phyloP scores from a whole-genome alignment of 2,113 vertebrate genomes.

The Oncorhynchus gorbuscha region DNA sequence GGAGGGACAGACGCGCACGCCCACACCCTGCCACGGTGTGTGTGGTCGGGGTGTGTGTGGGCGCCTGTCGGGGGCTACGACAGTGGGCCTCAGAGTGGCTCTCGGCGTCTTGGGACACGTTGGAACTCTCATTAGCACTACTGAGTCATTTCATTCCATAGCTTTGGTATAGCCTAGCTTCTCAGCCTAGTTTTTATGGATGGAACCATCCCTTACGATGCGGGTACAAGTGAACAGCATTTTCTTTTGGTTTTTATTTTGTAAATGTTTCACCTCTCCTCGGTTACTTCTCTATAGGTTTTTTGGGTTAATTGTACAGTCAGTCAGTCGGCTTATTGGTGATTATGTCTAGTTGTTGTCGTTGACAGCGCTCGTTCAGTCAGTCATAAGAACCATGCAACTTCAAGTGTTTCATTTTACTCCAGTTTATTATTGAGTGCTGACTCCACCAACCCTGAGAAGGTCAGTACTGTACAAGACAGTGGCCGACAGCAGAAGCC shows the following conservation, averaged over 20 bases:
- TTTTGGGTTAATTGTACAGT: constrained; percentile 63
- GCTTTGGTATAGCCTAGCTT: constrained; percentile 68
- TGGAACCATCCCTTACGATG: constrained; percentile 86
- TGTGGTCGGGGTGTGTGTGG: constrained; percentile 4
- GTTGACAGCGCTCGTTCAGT: constrained; percentile 24
- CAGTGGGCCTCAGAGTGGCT: constrained; percentile 49
- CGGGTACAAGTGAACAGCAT: constrained; percentile 86
- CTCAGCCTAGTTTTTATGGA: constrained; percentile 77
- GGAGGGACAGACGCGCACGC: constrained; percentile 41
- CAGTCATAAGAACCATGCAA: constrained; percentile 57
- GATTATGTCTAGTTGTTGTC: no score
- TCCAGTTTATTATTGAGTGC: not conserved
- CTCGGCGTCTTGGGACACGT: constrained; percentile 20
- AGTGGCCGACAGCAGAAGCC: constrained; percentile 6
- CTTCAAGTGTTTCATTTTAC: constrained; percentile 41
- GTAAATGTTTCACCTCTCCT: not conserved
- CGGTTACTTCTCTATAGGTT: constrained; percentile 32
- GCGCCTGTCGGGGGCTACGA: constrained; percentile 12
- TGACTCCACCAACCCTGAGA: not conserved
- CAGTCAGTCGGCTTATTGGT: constrained; percentile 18
- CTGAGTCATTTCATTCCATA: constrained; percentile 90
- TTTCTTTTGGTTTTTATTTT: not conserved
- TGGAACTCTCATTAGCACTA: constrained; percentile 75
- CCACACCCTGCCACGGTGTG: constrained; percentile 14
- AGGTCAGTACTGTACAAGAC: not conserved